phyloP scores from a whole-genome alignment of 2,888 invertebrate species.

The Myopa testacea region DNA sequence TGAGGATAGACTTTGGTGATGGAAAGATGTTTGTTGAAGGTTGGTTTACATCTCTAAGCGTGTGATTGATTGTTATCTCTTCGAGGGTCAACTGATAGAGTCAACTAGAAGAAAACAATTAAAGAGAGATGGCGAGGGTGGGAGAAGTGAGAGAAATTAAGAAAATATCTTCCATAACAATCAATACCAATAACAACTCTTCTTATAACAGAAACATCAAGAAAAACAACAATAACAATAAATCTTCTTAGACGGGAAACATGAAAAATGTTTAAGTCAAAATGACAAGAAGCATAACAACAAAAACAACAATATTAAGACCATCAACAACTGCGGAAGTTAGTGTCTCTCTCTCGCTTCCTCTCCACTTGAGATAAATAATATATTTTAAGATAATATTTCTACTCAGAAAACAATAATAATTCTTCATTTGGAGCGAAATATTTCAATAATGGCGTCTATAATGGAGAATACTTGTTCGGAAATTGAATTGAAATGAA shows the following conservation, averaged over 20 bases:
- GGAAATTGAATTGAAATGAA: slow-evolving; percentile 22
- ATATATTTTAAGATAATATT: not conserved
- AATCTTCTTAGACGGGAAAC: not conserved
- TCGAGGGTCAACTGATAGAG: too few relatives aligned
- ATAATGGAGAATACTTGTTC: slow-evolving; percentile 59
- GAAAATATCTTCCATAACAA: too few relatives aligned
- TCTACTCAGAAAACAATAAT: slow-evolving; percentile 44
- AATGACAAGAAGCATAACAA: not conserved
- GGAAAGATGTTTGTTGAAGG: too few relatives aligned
- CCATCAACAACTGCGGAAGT: not conserved
- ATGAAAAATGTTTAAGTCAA: not conserved
- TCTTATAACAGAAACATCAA: too few relatives aligned
- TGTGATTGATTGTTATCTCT: too few relatives aligned
- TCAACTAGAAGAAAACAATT: too few relatives aligned
- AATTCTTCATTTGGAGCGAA: slow-evolving; percentile 54
- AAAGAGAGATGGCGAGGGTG: too few relatives aligned
- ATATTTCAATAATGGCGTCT: slow-evolving; percentile 38
- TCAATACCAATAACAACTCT: too few relatives aligned
- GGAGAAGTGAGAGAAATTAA: too few relatives aligned
- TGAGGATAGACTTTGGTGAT: too few relatives aligned
- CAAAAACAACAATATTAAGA: not conserved
- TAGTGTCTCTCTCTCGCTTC: not conserved
- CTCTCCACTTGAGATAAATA: not conserved
- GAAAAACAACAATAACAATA: not conserved
- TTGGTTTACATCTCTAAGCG: too few relatives aligned